These are phyloP conservation scores for Rallus crepitans DNA, from an alignment of 2,797 vertebrate species.

Conservation along the genomic window DNA sequence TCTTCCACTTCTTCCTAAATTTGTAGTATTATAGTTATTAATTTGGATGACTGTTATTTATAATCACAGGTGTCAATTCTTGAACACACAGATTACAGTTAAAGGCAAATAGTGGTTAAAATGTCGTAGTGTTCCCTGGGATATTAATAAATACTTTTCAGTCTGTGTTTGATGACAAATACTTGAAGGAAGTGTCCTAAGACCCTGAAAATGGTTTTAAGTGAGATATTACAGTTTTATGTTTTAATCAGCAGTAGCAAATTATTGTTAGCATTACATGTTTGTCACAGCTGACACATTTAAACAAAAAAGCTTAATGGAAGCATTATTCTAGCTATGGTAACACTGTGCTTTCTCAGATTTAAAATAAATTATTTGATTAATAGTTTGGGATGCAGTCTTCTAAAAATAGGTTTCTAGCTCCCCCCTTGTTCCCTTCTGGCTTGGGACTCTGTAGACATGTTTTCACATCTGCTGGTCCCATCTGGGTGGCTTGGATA, in stretches of 20 bases:
- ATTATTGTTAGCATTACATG: not conserved
- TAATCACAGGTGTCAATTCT: not conserved
- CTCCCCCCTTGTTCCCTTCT: not conserved
- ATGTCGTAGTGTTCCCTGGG: not conserved
- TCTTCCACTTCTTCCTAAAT: not conserved
- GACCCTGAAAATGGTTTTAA: not conserved
- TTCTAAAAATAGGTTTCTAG: not conserved
- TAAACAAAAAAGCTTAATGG: not conserved
- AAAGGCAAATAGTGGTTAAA: not conserved
- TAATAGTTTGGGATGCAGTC: not conserved
- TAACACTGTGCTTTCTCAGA: not conserved
- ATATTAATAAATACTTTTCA: not conserved
- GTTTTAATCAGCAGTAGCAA: not conserved
- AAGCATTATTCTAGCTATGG: not conserved
- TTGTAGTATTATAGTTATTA: not conserved
- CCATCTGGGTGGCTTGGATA: not conserved
- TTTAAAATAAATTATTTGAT: not conserved
- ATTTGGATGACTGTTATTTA: slow-evolving; percentile 1
- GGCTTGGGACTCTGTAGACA: not conserved
- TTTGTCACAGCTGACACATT: not conserved
- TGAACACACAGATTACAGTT: not conserved
- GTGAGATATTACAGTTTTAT: not conserved
- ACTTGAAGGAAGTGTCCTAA: not conserved
- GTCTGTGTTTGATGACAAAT: not conserved
- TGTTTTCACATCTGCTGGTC: not conserved